Percentiles rank a stretch among this genome's conserved stretches.
These are phyloP conservation scores for Nezara viridula DNA, from an alignment of 2,888 invertebrate genomes.

Conservation along the genomic window DNA sequence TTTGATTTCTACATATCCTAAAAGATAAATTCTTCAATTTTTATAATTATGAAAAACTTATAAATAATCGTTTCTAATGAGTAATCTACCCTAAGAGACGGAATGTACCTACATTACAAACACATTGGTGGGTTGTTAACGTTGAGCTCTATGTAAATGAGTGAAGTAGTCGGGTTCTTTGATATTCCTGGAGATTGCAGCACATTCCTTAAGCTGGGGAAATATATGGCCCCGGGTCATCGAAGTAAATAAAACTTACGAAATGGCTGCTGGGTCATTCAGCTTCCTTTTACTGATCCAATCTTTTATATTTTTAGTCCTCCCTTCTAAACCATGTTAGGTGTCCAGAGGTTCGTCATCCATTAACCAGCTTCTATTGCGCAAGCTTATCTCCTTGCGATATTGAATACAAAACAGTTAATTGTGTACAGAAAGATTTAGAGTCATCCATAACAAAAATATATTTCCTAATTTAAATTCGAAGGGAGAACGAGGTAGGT, in stretches of 20 bases:
- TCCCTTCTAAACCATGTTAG: not conserved
- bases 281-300: not conserved
- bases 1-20: too few species aligned
- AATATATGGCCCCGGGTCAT: not conserved
- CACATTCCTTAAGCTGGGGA: not conserved
- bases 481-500: not conserved
- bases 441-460: not conserved
- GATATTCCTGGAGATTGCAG: not conserved
- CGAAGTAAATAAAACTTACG: not conserved
- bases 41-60: too few species aligned
- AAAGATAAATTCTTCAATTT: too few species aligned
- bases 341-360: not conserved
- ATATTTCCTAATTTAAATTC: not conserved
- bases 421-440: not conserved
- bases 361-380: not conserved
- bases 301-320: not conserved
- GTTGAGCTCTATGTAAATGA: too few species aligned
- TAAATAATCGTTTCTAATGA: too few species aligned
- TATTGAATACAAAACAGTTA: not conserved
- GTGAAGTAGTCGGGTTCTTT: too few species aligned
- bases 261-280: too few species aligned
- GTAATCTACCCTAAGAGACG: too few species aligned
- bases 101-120: too few species aligned
- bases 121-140: too few species aligned
- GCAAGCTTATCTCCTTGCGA: not conserved